Evolutionary conservation across 53 echinoderm and acorn worm genomes (phyloP), one percentile per base, ranked within the genome.

Genomic region (Astropecten irregularis): DNA sequence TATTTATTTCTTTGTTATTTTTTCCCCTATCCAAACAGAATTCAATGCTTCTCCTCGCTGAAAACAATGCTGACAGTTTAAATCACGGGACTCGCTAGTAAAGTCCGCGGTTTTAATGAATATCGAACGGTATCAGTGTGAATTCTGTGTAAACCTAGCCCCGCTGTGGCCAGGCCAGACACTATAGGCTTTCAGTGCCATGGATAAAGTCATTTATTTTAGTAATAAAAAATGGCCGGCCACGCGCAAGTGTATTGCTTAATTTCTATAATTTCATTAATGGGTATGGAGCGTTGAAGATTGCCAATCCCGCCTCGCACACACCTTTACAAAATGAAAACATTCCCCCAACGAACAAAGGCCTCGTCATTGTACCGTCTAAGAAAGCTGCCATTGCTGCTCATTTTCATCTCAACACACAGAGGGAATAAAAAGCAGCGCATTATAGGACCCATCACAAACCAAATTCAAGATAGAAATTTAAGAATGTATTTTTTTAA

Each of bases 1-100:
- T n/a, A n/a, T n/a, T n/a, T n/a, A n/a, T n/a, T n/a, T n/a, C n/a
- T n/a, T n/a, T n/a, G n/a, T n/a, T n/a, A n/a, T n/a, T n/a, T n/a
- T n/a, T n/a, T n/a, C n/a, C n/a, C n/a, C 56, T 56, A 31, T 52
- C 37, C 33, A 15, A 28, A 23, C 76, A 71, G 76, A 76, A 76
- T 40, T 57, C 76, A 76, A 76, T 18, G 76, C 76, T 56, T 58
- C 38, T 52, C 76, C 20, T 16, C 55, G 34, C 40, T 40, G 76
- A 76, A 76, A 76, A 76, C 76, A 76, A 76, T 76, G 76, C 76
- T 39, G 42, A 40, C 76, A 76, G 76, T 76, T 76, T 65, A 65
- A 65, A 65, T 15, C 65, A 34, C 30, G 65, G 65, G 21, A 16
- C 22, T 11, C 19, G 13, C 65, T 20, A 27, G 5, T 37, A 65